A percentile compares a stretch with the other conserved stretches of the same genome.
Evolutionary conservation across 1,140 invertebrate species (phyloP).

Genomic region (Sarcophaga peregrina): DNA sequence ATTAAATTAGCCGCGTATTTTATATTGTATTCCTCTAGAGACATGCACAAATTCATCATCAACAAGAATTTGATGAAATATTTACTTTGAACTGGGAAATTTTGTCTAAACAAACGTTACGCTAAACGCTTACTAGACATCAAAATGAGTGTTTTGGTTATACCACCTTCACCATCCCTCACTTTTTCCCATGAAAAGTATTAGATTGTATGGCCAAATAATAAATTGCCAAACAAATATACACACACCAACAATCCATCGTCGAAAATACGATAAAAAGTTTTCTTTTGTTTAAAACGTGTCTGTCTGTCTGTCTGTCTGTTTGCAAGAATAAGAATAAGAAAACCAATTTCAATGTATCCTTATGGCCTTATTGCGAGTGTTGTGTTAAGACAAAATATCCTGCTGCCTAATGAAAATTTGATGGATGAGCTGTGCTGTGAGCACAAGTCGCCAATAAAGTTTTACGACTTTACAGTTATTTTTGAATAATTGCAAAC

Average conservation of each 20-base stretch:
- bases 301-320: too few relatives aligned
- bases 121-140: background rate
- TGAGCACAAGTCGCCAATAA: conserved; percentile 18
- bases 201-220: conserved; percentile 16
- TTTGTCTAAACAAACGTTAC: background rate
- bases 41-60: background rate
- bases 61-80: background rate
- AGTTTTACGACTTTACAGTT: conserved; percentile 37
- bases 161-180: too few relatives aligned
- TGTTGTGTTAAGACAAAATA: background rate
- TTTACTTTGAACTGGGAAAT: conserved; percentile 17
- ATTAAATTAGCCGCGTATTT: conserved; percentile 27
- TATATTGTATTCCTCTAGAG: conserved; percentile 6
- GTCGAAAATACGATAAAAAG: background rate
- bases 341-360: too few relatives aligned
- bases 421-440: conserved; percentile 31
- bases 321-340: too few relatives aligned
- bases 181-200: background rate
- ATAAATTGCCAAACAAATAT: conserved; percentile 1
- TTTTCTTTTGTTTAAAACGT: background rate
- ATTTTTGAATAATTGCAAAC: conserved; percentile 9
- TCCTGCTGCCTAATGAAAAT: conserved; percentile 6
- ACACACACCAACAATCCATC: background rate
- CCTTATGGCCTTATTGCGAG: too few relatives aligned
- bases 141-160: background rate